Evolutionary conservation across 2,888 invertebrate species (phyloP), one percentile per base, ranked within the genome.

Genomic region (Ophion slaviceki): DNA sequence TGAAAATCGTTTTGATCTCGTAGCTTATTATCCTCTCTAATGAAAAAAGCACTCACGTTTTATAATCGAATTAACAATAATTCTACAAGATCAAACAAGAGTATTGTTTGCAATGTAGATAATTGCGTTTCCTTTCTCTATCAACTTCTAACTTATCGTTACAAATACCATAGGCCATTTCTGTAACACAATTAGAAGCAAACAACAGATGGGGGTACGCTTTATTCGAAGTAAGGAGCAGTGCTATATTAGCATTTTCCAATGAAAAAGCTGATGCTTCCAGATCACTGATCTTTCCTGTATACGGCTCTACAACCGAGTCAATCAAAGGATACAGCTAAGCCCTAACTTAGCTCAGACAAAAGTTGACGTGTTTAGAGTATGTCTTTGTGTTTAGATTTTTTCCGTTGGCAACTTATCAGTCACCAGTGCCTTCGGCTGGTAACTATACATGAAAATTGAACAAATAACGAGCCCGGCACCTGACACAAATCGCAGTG

Each of bases 381-480:
- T n/a, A 80, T 86, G 79, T 59, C 47, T 81, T 71, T 80, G 87
- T 57, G 4, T 74, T 92, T 89, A 92, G 81, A 92, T 89, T 88
- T 91, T 92, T 79, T 91, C 88, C 36, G 85, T 66, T 88, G 88
- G 82, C 89, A 90, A 59, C 40, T 89, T 92, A 80, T 90, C 89
- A 5, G 66, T 74, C 3, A 74, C 24, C 6, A 71, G 62, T 8
- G 82, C 94, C 91, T 95, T 96, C 2, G 97, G 97, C 89, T 96
- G 96, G 92, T 97, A 96, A 79, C 98, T 96, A 93, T 99, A 99
- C 90, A 99, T 95, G 94, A 99, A 99, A 94, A 99, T 98, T 0
- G 99, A 99, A 76, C 96, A 95, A 90, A 99, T 99, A 1, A 99
- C 99, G 81, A 99, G 95, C 7, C 95, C 90, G 2, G 99, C 98